Conservation (phyloP, 2,113 vertebrate genomes). For the Sylvia atricapilla region DNA sequence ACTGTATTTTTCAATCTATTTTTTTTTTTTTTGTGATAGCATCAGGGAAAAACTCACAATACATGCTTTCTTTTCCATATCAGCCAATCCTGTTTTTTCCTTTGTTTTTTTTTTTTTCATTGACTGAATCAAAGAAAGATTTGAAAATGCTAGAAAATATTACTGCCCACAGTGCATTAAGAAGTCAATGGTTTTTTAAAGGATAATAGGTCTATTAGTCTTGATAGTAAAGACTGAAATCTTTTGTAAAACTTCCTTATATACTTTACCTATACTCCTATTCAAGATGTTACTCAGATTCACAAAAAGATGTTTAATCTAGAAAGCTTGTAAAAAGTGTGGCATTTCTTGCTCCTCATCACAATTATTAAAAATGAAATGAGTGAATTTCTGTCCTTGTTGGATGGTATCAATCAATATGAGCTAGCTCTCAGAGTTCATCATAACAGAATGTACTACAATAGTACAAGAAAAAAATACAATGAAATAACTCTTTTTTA, state of each 20-base stretch:
- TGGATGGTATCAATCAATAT: not conserved
- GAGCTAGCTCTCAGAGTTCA: not conserved
- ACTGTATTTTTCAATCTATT: not conserved
- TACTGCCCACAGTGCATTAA: not conserved
- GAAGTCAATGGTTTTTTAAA: not conserved
- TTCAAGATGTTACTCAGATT: not conserved
- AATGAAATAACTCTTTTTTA: not conserved
- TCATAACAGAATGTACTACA: not conserved
- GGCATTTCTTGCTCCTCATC: not conserved
- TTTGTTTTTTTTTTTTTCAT: not conserved
- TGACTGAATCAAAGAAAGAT: not conserved
- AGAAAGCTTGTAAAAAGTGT: not conserved
- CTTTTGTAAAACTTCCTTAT: not conserved
- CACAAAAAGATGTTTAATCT: not conserved
- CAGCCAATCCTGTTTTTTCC: fast-evolving
- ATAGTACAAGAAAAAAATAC: not conserved
- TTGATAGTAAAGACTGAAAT: not conserved
- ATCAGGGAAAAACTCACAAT: not conserved
- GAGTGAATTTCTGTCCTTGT: not conserved
- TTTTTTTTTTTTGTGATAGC: not conserved
- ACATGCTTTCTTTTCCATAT: not conserved
- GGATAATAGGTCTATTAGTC: not conserved
- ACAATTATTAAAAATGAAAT: not conserved
- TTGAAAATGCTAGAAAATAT: not conserved
- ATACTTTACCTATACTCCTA: not conserved